These are phyloP conservation scores for Spea bombifrons DNA, from an alignment of 2,113 vertebrate genomes.

Conservation along the genomic window DNA sequence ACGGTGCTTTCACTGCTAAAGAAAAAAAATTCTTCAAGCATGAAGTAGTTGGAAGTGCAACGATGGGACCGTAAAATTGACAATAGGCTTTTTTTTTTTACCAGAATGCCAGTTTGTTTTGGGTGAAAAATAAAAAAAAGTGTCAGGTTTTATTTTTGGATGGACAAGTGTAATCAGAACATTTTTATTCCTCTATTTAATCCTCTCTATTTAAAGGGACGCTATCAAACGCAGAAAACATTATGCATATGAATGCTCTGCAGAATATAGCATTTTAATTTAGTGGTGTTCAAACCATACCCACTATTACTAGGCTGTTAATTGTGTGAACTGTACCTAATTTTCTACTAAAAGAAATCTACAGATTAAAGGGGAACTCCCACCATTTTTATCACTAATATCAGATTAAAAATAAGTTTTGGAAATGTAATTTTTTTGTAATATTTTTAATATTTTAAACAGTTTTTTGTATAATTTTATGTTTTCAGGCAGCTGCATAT, in stretches of 20 bases:
- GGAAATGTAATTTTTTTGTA: too few species aligned
- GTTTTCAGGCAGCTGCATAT: too few species aligned
- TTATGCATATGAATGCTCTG: background rate
- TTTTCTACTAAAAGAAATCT: too few species aligned
- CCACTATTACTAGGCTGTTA: too few species aligned
- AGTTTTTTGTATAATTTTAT: too few species aligned
- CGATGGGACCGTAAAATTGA: constrained; percentile 1
- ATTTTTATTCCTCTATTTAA: background rate
- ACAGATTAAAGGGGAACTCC: too few species aligned
- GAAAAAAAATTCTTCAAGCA: constrained; percentile 38
- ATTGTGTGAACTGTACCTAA: too few species aligned
- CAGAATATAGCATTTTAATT: too few species aligned
- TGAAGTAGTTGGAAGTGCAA: constrained; percentile 22
- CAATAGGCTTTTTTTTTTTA: constrained; percentile 3
- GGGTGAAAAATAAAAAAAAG: constrained; percentile 20
- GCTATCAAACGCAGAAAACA: background rate
- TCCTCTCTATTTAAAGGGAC: background rate
- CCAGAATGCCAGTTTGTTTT: constrained; percentile 12
- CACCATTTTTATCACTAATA: too few species aligned
- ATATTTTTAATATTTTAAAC: too few species aligned
- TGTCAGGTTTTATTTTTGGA: constrained; percentile 27
- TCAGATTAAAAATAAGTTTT: too few species aligned
- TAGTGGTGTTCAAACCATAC: too few species aligned
- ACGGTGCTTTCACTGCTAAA: constrained; percentile 6
- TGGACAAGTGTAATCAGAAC: constrained; percentile 32